Conservation (phyloP, 2,888 invertebrate genomes). For the Andrena fulva region DNA sequence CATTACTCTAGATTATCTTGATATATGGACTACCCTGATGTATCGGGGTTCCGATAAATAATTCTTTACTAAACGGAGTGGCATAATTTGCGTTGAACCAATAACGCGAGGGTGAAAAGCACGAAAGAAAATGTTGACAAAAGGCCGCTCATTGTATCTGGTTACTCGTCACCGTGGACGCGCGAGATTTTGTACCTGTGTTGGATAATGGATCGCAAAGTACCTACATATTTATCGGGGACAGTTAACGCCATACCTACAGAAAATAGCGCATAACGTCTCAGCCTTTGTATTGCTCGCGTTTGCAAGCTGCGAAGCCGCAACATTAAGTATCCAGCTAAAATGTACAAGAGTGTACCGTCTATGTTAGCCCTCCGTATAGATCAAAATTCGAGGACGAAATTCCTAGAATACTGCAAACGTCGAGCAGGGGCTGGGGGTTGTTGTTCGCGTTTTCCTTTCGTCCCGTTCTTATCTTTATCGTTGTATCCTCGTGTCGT, state of each 20-base stretch:
- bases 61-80: background rate
- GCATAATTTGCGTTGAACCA: too few species aligned
- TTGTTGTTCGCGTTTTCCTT: background rate
- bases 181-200: background rate
- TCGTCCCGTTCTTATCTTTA: background rate
- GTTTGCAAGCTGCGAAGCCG: conserved; percentile 12
- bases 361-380: background rate
- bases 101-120: background rate
- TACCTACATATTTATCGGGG: conserved; percentile 40
- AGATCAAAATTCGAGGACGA: conserved; percentile 20
- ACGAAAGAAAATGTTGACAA: background rate
- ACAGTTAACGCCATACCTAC: conserved; percentile 26
- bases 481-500: background rate
- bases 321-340: conserved; percentile 38
- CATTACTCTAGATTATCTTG: too few species aligned
- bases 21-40: too few species aligned
- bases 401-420: background rate
- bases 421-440: background rate
- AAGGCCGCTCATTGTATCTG: background rate
- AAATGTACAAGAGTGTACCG: conserved; percentile 39
- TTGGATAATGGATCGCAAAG: conserved; percentile 29
- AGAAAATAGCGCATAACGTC: conserved; percentile 16
- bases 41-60: too few species aligned
- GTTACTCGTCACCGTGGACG: conserved; percentile 4
- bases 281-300: conserved; percentile 21